phyloP scores from a whole-genome alignment of 2,113 vertebrate species.

The Amphiprion ocellaris region DNA sequence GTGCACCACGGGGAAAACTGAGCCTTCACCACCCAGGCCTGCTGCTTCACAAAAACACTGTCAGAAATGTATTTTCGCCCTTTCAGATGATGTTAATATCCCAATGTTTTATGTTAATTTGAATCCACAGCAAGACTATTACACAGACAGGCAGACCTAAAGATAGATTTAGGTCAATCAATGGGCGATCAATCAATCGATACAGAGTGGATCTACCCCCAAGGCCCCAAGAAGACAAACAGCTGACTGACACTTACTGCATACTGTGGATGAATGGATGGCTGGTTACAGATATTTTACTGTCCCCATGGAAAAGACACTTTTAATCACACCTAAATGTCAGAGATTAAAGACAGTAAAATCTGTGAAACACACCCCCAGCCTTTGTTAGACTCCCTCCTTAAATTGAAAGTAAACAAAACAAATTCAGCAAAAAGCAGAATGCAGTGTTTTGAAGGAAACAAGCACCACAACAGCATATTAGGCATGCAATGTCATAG shows the following conservation, averaged over 20 bases:
- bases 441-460: neutral
- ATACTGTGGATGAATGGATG: conserved; percentile 17
- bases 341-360: conserved; percentile 2
- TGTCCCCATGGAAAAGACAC: conserved; percentile 8
- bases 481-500: conserved; percentile 31
- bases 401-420: neutral
- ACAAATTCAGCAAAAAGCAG: neutral
- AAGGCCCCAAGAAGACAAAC: conserved; percentile 36
- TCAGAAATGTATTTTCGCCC: conserved; percentile 19
- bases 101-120: conserved; percentile 30
- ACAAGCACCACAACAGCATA: neutral
- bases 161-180: conserved; percentile 31
- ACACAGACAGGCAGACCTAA: conserved; percentile 26
- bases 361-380: neutral
- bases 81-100: conserved; percentile 16
- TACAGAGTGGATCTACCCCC: conserved; percentile 37
- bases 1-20: conserved; percentile 57
- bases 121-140: conserved; percentile 8
- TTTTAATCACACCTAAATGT: conserved; percentile 15
- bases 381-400: conserved; percentile 12
- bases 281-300: conserved; percentile 9
- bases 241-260: conserved; percentile 39
- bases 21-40: conserved; percentile 36
- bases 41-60: conserved; percentile 20
- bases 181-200: conserved; percentile 39